These are phyloP conservation scores for Enteromius mattozi DNA, from an alignment of 2,797 vertebrate genomes.

Conservation along the genomic window DNA sequence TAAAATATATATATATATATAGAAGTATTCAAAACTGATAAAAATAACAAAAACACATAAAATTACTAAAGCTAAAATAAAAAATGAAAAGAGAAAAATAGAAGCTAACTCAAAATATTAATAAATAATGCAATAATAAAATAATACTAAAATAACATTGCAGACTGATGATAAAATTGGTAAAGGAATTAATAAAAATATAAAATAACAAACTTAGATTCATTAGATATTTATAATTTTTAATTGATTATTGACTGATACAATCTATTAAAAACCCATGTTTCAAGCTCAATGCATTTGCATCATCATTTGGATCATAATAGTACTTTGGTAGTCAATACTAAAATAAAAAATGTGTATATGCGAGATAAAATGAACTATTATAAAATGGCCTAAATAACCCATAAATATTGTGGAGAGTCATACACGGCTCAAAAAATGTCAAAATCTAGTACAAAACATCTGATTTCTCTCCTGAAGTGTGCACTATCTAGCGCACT, in stretches of 20 bases:
- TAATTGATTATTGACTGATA: background rate
- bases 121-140: background rate
- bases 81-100: background rate
- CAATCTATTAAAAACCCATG: background rate
- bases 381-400: background rate
- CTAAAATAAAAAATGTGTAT: background rate
- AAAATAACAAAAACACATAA: background rate
- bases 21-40: background rate
- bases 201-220: background rate
- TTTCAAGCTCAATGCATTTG: background rate
- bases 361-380: no score
- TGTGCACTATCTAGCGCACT: constrained; percentile 26
- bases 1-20: background rate
- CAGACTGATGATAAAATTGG: background rate
- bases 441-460: constrained; percentile 25
- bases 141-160: background rate
- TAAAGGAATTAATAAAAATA: background rate
- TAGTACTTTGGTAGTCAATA: background rate
- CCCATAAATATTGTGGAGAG: background rate
- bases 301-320: background rate
- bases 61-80: background rate
- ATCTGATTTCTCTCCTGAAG: constrained; percentile 24
- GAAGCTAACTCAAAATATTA: background rate
- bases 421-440: background rate
- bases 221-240: background rate